phyloP scores from a whole-genome alignment of 2,888 invertebrate genomes.

The Heliconius sara region DNA sequence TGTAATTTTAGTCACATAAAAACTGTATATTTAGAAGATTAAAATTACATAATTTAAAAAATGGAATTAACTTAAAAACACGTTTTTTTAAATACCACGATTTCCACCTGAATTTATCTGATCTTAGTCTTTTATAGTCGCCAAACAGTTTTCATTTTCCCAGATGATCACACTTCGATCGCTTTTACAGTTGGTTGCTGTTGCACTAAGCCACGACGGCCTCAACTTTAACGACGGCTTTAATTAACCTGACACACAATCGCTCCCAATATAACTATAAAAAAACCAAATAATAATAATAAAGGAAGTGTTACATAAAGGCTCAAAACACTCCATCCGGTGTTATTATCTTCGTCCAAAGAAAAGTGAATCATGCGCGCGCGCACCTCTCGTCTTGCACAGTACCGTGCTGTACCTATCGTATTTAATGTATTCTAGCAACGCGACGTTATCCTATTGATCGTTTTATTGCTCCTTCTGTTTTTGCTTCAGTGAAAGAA shows the following conservation, averaged over 20 bases:
- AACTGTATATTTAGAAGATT: too few relatives aligned
- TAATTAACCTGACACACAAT: not conserved
- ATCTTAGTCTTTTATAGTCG: too few relatives aligned
- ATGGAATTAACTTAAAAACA: too few relatives aligned
- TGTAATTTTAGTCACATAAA: too few relatives aligned
- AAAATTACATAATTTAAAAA: too few relatives aligned
- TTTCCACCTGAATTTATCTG: too few relatives aligned
- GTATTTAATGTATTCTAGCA: constrained; percentile 35
- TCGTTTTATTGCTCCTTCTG: constrained; percentile 37
- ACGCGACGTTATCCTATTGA: constrained; percentile 37
- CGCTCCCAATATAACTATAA: not conserved
- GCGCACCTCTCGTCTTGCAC: constrained; percentile 21
- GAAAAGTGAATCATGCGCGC: constrained; percentile 36
- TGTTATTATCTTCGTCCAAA: constrained; percentile 1
- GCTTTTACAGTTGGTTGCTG: not conserved
- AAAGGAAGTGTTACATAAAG: not conserved
- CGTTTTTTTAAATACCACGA: too few relatives aligned
- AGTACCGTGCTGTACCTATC: constrained; percentile 14
- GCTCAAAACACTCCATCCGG: constrained; percentile 8
- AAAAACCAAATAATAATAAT: not conserved
- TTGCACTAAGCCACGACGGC: not conserved
- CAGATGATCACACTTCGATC: too few relatives aligned
- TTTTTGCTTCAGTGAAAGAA: constrained; percentile 35
- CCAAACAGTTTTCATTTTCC: too few relatives aligned
- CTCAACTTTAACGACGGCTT: not conserved